Evolutionary conservation across 1,140 invertebrate genomes (phyloP).

Genomic region (Heliconius congener): DNA sequence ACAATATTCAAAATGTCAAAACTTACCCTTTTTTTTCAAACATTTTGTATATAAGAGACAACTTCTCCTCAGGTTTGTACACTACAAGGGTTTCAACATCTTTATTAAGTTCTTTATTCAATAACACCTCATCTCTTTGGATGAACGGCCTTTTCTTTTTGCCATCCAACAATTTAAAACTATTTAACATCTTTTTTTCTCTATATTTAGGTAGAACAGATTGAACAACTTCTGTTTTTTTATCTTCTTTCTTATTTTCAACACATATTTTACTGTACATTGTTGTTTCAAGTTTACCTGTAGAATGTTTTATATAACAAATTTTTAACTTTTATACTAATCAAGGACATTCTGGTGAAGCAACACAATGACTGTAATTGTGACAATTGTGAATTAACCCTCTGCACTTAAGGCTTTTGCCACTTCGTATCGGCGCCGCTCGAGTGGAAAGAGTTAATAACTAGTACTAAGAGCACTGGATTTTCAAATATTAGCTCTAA

Average conservation of each 20-base stretch:
- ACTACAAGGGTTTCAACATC: conserved; percentile 55
- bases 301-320: conserved; percentile 27
- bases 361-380: no score
- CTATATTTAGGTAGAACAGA: conserved; percentile 62
- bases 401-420: no score
- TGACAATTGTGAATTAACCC: no score
- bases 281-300: conserved; percentile 62
- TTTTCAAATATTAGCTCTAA: no score
- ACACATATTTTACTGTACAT: conserved; percentile 60
- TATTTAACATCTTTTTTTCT: conserved; percentile 57
- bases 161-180: conserved; percentile 36
- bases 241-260: conserved; percentile 51
- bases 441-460: no score
- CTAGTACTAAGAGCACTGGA: no score
- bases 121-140: conserved; percentile 49
- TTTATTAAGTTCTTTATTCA: conserved; percentile 59
- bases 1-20: no score
- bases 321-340: no score
- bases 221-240: conserved; percentile 59
- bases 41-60: conserved; percentile 57
- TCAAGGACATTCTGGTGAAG: no score
- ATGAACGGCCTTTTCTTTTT: conserved; percentile 31
- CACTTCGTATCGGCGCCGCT: no score
- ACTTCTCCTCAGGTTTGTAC: conserved; percentile 53
- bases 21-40: conserved; percentile 44